Evolutionary conservation across 1,140 invertebrate species (phyloP).

Genomic region (Aleiodes sp.): DNA sequence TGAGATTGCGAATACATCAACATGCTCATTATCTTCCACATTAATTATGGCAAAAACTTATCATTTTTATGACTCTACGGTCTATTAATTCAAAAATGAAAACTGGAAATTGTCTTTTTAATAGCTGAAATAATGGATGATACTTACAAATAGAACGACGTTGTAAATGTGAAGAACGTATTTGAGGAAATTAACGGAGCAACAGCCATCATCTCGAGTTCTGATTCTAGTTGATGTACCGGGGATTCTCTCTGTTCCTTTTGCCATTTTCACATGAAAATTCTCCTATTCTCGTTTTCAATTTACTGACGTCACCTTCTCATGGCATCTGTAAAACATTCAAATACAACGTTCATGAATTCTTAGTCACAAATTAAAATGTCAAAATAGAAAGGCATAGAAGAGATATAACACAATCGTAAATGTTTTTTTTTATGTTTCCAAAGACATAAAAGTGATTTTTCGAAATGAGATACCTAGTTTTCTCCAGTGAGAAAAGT

Average conservation of each 20-base stretch:
- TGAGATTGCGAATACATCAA: background rate
- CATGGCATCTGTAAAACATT: constrained; percentile 50
- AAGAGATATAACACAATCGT: no score
- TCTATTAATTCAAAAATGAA: constrained; percentile 17
- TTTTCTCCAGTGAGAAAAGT: background rate
- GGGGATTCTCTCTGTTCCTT: constrained; percentile 60
- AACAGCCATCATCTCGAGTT: constrained; percentile 76
- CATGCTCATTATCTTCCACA: background rate
- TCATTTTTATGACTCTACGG: background rate
- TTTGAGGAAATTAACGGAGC: constrained; percentile 80
- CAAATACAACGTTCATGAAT: constrained; percentile 29
- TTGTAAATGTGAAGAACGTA: constrained; percentile 84
- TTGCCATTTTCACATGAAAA: constrained; percentile 53
- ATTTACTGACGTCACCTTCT: constrained; percentile 53
- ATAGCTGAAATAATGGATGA: constrained; percentile 28
- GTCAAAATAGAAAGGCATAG: background rate
- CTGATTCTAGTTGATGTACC: constrained; percentile 61
- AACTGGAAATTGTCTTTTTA: background rate
- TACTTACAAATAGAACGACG: constrained; percentile 80
- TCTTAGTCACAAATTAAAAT: background rate
- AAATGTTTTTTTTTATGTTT: no score
- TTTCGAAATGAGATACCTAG: background rate
- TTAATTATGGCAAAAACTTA: background rate
- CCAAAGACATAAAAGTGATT: background rate
- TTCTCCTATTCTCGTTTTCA: background rate